These are phyloP conservation scores for Junonia oenone DNA, from an alignment of 2,888 invertebrate genomes.

Conservation along the genomic window DNA sequence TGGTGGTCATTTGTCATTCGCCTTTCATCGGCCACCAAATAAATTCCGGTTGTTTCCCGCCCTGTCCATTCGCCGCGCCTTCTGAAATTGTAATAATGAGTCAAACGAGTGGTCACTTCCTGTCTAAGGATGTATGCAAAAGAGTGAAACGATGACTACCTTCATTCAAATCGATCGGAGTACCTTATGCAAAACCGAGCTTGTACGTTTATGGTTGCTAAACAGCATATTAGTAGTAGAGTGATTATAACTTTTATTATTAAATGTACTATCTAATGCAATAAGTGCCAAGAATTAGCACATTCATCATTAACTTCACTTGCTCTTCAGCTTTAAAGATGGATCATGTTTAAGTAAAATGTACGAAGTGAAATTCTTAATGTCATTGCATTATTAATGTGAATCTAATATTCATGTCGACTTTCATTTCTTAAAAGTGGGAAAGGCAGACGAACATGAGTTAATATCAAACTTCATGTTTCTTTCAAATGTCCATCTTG, in stretches of 20 bases:
- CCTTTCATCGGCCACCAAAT: background rate
- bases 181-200: too few species aligned
- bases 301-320: too few species aligned
- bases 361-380: background rate
- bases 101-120: background rate
- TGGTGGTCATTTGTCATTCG: background rate
- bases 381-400: background rate
- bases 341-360: background rate
- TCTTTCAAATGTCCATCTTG: constrained; percentile 2
- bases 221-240: too few species aligned
- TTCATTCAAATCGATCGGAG: background rate
- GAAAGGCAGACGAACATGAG: background rate
- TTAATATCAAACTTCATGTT: background rate
- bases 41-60: background rate
- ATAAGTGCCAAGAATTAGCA: too few species aligned
- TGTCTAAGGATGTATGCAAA: background rate
- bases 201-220: too few species aligned
- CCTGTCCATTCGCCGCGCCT: background rate
- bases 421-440: background rate
- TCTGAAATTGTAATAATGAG: background rate
- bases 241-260: too few species aligned
- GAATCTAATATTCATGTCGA: background rate
- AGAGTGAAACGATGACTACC: background rate
- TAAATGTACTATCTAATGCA: too few species aligned
- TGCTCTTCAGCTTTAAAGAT: too few species aligned